A percentile compares a stretch with the other conserved stretches of the same genome.
These are phyloP conservation scores for Dipus sagitta DNA, from an alignment of 2,797 vertebrate genomes.

Conservation along the genomic window DNA sequence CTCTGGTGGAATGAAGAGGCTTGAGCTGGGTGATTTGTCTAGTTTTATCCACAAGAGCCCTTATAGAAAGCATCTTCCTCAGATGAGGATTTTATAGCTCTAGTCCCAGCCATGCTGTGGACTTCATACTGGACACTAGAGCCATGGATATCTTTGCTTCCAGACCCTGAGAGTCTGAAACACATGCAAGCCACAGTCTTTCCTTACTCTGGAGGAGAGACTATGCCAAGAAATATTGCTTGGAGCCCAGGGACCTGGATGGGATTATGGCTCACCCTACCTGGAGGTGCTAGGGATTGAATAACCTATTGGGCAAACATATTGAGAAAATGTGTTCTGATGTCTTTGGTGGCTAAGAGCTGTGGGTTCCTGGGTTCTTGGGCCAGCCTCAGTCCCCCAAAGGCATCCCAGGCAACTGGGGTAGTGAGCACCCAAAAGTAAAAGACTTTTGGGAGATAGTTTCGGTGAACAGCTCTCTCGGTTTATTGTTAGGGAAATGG, in stretches of 20 bases:
- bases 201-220: background rate
- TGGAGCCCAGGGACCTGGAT: background rate
- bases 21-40: background rate
- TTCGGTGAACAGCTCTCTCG: no score
- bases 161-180: background rate
- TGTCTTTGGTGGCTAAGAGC: slow-evolving; percentile 9
- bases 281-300: background rate
- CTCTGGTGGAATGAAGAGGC: background rate
- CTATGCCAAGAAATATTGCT: background rate
- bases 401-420: no score
- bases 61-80: background rate
- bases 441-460: no score
- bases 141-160: background rate
- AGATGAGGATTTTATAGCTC: background rate
- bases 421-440: no score
- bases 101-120: no score
- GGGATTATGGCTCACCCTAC: background rate
- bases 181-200: background rate
- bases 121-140: background rate
- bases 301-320: background rate
- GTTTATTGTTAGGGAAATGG: no score
- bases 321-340: slow-evolving; percentile 6
- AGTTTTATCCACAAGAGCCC: fast-evolving
- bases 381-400: no score
- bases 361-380: no score